These are phyloP conservation scores for Caenorhabditis wallacei DNA, from an alignment of 2,888 invertebrate genomes.

Conservation along the genomic window DNA sequence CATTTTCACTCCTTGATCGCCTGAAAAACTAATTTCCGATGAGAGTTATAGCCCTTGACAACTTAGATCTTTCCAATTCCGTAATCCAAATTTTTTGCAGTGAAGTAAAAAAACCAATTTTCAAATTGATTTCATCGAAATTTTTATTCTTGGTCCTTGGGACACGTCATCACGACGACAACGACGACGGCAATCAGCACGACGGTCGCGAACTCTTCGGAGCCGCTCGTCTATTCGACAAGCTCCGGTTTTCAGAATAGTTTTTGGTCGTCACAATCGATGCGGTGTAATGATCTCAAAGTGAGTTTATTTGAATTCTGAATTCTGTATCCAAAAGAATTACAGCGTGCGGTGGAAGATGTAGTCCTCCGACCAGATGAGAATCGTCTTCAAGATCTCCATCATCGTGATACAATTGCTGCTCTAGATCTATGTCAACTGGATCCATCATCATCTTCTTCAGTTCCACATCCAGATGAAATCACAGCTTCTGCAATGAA, in stretches of 20 bases:
- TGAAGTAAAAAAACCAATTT: background rate
- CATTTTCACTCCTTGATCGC: too few relatives aligned
- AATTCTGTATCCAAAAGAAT: background rate
- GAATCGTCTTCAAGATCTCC: conserved; percentile 67
- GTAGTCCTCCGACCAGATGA: conserved; percentile 76
- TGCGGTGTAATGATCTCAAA: conserved; percentile 64
- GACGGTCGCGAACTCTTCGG: conserved; percentile 48
- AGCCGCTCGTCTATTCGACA: conserved; percentile 46
- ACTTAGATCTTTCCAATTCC: too few relatives aligned
- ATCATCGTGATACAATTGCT: conserved; percentile 74
- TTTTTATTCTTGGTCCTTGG: conserved; percentile 3
- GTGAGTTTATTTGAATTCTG: conserved; percentile 12
- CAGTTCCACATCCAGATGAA: conserved; percentile 40
- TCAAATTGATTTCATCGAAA: background rate
- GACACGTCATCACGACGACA: conserved; percentile 16
- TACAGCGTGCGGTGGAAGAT: conserved; percentile 76
- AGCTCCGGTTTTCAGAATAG: conserved; percentile 1
- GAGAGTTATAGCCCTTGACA: too few relatives aligned
- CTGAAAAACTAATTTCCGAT: too few relatives aligned
- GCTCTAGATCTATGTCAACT: conserved; percentile 77
- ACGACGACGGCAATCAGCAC: conserved; percentile 48
- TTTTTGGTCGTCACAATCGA: conserved; percentile 50
- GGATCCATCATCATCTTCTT: conserved; percentile 27
- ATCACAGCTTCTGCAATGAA: conserved; percentile 64
- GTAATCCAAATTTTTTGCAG: conserved; percentile 4